These are phyloP conservation scores for Alentia gelatinosa DNA, from an alignment of 2,888 invertebrate species.

Conservation along the genomic window DNA sequence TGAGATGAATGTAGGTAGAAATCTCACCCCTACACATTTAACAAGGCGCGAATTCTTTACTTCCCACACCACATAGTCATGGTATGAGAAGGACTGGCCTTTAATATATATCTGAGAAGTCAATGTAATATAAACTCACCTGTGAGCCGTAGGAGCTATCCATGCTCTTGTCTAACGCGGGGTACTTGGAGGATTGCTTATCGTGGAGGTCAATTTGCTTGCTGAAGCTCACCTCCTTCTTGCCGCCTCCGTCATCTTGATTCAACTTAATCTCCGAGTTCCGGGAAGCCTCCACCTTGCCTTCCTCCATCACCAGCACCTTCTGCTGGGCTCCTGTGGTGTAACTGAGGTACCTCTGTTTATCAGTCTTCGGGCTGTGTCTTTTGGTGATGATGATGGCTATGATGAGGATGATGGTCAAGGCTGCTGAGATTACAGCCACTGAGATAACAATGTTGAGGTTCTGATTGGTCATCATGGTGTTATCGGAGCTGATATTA, in stretches of 20 bases:
- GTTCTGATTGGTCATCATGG: conserved; percentile 39
- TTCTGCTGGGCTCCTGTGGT: neutral
- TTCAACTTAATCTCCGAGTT: neutral
- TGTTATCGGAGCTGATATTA: conserved; percentile 53
- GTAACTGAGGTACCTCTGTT: neutral
- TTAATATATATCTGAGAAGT: too few relatives aligned
- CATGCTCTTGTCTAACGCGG: neutral
- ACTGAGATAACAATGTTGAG: conserved; percentile 53
- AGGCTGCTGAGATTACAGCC: conserved; percentile 13
- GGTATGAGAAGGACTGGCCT: too few relatives aligned
- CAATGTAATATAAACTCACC: too few relatives aligned
- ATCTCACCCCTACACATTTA: too few relatives aligned
- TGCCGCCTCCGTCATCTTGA: neutral
- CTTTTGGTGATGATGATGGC: conserved; percentile 31
- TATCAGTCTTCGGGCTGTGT: neutral
- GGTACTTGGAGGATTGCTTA: neutral
- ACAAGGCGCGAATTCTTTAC: too few relatives aligned
- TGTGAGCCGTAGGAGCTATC: neutral
- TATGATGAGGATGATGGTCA: conserved; percentile 46
- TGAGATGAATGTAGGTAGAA: too few relatives aligned
- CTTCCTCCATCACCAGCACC: conserved; percentile 45
- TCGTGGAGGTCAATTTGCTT: conserved; percentile 2
- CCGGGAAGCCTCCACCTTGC: neutral
- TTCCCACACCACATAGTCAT: too few relatives aligned
- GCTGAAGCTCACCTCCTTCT: conserved; percentile 34